These are phyloP conservation scores for Temnopleurus reevesii DNA, from an alignment of 53 echinoderm and acorn worm species.

Conservation along the genomic window DNA sequence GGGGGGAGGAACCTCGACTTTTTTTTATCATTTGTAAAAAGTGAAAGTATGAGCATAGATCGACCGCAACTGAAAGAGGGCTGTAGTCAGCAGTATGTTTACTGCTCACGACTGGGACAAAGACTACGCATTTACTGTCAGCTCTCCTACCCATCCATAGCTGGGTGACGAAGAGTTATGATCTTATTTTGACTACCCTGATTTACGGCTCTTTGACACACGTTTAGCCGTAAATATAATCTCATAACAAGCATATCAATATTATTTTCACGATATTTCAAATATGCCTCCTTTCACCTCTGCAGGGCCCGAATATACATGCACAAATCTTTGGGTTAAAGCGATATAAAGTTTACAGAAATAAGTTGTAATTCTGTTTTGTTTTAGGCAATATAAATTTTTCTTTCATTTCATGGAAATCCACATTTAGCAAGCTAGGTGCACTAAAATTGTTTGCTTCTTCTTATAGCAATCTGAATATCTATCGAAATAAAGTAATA, in stretches of 20 bases:
- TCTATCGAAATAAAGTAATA: too few relatives aligned
- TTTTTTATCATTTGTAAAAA: too few relatives aligned
- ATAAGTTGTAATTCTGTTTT: too few relatives aligned
- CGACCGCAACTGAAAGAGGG: background rate
- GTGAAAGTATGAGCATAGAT: too few relatives aligned
- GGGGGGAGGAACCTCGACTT: too few relatives aligned
- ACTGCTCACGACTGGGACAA: background rate
- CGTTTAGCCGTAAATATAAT: constrained; percentile 64
- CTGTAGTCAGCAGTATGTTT: background rate
- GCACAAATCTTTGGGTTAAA: background rate
- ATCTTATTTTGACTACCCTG: constrained; percentile 47
- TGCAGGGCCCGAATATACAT: background rate
- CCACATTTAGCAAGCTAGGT: too few relatives aligned
- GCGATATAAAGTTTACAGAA: background rate
- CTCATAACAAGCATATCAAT: constrained; percentile 60
- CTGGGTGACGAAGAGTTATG: constrained; percentile 41
- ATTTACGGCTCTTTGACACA: constrained; percentile 45
- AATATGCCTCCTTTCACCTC: constrained; percentile 18
- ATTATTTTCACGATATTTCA: constrained; percentile 62
- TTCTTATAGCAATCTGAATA: too few relatives aligned
- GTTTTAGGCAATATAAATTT: too few relatives aligned
- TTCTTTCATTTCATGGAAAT: too few relatives aligned
- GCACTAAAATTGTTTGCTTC: too few relatives aligned
- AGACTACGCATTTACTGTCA: background rate
- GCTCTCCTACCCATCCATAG: background rate